Evolutionary conservation across 64 coral and sea anemone species (phyloP).

Genomic region (Actinia equina): DNA sequence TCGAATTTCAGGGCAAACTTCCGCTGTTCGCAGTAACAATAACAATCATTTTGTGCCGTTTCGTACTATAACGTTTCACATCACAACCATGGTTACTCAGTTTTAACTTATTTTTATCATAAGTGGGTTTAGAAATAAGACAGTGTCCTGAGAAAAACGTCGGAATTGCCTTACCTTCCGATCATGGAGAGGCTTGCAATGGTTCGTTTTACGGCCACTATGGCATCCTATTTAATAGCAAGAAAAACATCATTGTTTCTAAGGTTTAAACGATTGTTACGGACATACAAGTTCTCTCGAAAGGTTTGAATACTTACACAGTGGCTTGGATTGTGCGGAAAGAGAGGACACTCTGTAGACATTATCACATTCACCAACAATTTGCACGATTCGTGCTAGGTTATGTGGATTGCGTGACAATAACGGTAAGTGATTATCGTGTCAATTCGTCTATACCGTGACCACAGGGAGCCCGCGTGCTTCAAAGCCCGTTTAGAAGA

Average conservation of each 20-base stretch:
- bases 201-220: constrained; percentile 47
- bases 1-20: background rate
- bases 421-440: too few species aligned
- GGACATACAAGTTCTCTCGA: background rate
- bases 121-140: background rate
- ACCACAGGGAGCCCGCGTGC: too few species aligned
- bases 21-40: background rate
- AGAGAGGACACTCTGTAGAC: background rate
- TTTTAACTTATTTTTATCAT: background rate
- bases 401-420: too few species aligned
- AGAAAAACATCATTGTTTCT: background rate
- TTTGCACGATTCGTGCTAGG: background rate
- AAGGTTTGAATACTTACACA: background rate
- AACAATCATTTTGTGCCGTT: too few species aligned
- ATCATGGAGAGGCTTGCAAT: constrained; percentile 54
- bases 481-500: too few species aligned
- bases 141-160: background rate
- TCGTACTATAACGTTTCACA: too few species aligned
- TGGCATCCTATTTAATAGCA: background rate
- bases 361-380: background rate
- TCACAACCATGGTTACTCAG: too few species aligned
- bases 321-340: background rate
- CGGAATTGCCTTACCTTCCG: constrained; percentile 33
- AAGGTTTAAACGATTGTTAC: too few species aligned
- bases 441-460: too few species aligned